Conservation (phyloP, 2,888 invertebrate genomes). For the Scrobipalpa costella region DNA sequence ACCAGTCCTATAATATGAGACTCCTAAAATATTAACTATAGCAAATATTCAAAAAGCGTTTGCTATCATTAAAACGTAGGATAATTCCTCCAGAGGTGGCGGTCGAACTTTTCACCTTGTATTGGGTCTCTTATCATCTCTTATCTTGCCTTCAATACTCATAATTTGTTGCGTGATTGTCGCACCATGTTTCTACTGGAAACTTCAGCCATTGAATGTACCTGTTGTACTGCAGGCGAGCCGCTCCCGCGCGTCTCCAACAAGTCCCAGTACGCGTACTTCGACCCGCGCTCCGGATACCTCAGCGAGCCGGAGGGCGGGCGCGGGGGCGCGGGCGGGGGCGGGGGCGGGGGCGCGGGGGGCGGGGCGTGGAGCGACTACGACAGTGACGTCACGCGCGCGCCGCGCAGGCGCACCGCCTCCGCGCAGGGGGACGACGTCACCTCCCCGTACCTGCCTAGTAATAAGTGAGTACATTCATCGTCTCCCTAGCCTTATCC, state of each 20-base stretch:
- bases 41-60: no score
- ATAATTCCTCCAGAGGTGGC: no score
- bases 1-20: no score
- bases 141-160: no score
- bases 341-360: constrained; percentile 69
- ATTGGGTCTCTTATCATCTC: no score
- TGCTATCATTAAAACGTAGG: no score
- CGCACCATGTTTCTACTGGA: neutral
- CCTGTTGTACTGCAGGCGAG: constrained; percentile 47
- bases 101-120: no score
- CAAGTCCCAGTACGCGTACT: constrained; percentile 76
- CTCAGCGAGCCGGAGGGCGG: constrained; percentile 77
- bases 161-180: no score
- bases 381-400: constrained; percentile 70
- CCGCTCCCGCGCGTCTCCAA: constrained; percentile 64
- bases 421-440: constrained; percentile 69
- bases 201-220: neutral
- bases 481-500: no score
- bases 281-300: constrained; percentile 77
- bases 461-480: constrained; percentile 68
- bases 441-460: constrained; percentile 61
- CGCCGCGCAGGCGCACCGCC: constrained; percentile 65
- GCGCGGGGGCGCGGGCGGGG: constrained; percentile 55
- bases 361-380: constrained; percentile 73
- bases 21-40: no score